Percentiles rank a stretch among this genome's conserved stretches.
phyloP scores from a whole-genome alignment of 2,113 vertebrate genomes.

The Phalacrocorax carbo region DNA sequence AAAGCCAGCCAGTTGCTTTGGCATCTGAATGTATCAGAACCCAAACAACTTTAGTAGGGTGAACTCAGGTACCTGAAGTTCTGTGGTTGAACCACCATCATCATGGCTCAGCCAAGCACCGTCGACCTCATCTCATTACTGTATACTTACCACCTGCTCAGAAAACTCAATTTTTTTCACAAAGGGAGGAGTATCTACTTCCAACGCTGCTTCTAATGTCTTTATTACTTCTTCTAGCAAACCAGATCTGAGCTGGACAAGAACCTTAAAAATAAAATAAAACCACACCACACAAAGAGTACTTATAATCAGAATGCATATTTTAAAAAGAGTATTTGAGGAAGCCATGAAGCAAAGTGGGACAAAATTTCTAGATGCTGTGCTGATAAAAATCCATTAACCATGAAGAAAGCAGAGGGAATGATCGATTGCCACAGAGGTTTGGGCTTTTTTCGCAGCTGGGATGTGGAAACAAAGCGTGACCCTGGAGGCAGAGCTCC shows the following conservation, averaged over 20 bases:
- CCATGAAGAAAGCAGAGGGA: neutral
- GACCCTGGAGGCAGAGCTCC: too few relatives aligned
- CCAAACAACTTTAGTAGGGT: neutral
- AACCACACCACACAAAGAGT: neutral
- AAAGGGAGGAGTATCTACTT: conserved; percentile 68
- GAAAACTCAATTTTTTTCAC: conserved; percentile 83
- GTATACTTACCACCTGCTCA: conserved; percentile 85
- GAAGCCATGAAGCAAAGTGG: neutral
- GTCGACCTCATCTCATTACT: neutral
- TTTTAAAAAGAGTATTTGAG: neutral
- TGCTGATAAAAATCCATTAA: neutral
- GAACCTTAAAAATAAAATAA: conserved; percentile 74
- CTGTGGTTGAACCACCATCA: neutral
- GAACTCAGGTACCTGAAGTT: neutral
- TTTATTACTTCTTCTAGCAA: conserved; percentile 67
- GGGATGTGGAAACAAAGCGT: neutral
- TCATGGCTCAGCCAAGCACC: neutral
- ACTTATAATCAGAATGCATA: neutral
- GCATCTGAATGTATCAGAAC: neutral
- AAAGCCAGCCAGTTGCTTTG: neutral
- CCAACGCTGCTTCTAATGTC: conserved; percentile 68
- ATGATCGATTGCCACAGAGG: neutral
- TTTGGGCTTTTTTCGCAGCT: neutral
- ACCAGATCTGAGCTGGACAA: conserved; percentile 77
- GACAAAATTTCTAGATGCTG: neutral